Evolutionary conservation across 2,888 invertebrate genomes (phyloP).

Genomic region (Sarcophaga rosellei): DNA sequence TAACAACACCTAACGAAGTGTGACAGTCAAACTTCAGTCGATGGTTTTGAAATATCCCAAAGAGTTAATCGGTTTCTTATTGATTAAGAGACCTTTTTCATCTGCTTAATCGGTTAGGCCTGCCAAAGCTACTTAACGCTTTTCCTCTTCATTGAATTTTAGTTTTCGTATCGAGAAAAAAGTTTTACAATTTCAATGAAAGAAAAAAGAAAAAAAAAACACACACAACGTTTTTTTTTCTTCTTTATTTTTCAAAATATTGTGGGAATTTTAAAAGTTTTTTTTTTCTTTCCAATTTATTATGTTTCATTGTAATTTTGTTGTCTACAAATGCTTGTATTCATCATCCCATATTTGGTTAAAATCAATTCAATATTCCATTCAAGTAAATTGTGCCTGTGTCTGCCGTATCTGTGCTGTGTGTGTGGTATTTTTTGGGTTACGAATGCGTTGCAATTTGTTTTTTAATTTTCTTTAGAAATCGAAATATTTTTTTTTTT

Average conservation of each 20-base stretch:
- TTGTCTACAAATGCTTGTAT: conserved; percentile 29
- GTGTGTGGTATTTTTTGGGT: conserved; percentile 26
- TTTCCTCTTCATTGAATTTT: conserved; percentile 49
- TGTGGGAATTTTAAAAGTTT: conserved; percentile 18
- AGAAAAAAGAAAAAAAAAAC: conserved; percentile 4
- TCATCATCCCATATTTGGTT: conserved; percentile 54
- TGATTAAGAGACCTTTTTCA: background rate
- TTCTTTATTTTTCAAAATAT: background rate
- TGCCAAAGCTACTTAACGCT: conserved; percentile 31
- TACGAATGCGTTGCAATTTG: conserved; percentile 29
- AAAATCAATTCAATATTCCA: conserved; percentile 53
- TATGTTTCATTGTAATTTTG: background rate
- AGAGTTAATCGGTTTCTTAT: background rate
- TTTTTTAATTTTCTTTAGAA: background rate
- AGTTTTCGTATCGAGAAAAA: background rate
- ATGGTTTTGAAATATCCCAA: background rate
- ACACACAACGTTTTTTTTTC: background rate
- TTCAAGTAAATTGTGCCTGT: conserved; percentile 24
- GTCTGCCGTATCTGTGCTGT: background rate
- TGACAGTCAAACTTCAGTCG: background rate
- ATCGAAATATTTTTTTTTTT: background rate
- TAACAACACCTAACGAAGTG: background rate
- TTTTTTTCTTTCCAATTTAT: background rate
- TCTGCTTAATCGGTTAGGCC: background rate
- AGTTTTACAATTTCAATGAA: background rate